Conservation (phyloP, 2,797 vertebrate genomes). For the Enteromius viviparus region DNA sequence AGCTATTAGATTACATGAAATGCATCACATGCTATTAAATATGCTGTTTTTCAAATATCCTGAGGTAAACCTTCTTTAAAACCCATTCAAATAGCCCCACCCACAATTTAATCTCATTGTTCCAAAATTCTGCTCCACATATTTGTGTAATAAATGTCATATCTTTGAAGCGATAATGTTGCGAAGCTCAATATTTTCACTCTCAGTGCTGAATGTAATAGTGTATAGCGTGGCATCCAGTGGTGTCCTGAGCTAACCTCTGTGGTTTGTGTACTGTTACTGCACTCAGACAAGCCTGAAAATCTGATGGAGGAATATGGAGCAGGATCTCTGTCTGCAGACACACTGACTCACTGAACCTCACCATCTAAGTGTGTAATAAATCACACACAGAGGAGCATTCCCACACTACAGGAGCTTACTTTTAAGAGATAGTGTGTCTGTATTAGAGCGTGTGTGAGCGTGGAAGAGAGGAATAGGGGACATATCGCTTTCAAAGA, state of each 20-base stretch:
- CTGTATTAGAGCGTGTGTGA: conserved; percentile 13
- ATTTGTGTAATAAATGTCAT: background rate
- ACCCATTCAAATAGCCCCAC: background rate
- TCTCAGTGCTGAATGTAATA: background rate
- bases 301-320: conserved; percentile 11
- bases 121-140: background rate
- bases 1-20: background rate
- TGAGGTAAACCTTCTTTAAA: background rate
- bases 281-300: background rate
- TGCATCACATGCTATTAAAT: background rate
- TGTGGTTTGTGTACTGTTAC: background rate
- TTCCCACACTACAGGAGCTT: conserved; percentile 28
- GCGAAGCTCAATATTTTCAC: background rate
- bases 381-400: conserved; percentile 38
- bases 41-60: background rate
- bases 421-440: conserved; percentile 31
- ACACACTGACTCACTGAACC: conserved; percentile 27
- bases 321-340: conserved; percentile 30
- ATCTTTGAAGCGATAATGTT: background rate
- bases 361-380: conserved; percentile 9
- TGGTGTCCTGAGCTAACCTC: conserved; percentile 17
- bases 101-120: background rate
- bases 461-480: conserved; percentile 10
- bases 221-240: background rate
- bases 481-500: conserved; percentile 14